Percentiles rank a stretch among this genome's conserved stretches.
Conservation (phyloP, 1,140 invertebrate genomes). For the honey bee (Apis mellifera) region DNA sequence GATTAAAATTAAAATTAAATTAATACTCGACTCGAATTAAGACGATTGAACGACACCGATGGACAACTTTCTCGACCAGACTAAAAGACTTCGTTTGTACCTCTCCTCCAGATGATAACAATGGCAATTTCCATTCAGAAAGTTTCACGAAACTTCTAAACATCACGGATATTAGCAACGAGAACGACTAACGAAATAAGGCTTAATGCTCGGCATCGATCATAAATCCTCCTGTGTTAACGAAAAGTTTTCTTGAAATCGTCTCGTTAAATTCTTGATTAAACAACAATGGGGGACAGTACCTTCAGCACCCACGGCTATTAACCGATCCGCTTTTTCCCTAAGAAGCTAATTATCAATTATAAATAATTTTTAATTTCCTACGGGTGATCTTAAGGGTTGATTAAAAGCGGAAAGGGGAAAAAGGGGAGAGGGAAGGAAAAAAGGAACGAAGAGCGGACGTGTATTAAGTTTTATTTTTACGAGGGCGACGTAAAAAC, state of each 20-base stretch:
- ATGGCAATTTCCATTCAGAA: constrained; percentile 15
- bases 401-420: constrained; percentile 63
- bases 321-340: constrained; percentile 42
- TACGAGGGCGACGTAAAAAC: constrained; percentile 51
- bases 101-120: neutral
- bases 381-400: constrained; percentile 60
- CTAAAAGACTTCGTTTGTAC: constrained; percentile 11
- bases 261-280: constrained; percentile 61
- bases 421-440: too few relatives aligned
- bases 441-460: constrained; percentile 33
- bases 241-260: constrained; percentile 55
- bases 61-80: neutral
- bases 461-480: constrained; percentile 71
- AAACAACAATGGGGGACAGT: constrained; percentile 39
- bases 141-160: neutral
- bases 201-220: constrained; percentile 46
- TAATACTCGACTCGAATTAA: neutral
- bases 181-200: constrained; percentile 14
- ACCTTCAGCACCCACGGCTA: neutral
- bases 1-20: constrained; percentile 11
- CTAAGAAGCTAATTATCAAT: constrained; percentile 69
- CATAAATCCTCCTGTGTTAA: constrained; percentile 31
- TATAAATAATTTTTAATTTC: constrained; percentile 72
- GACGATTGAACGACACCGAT: constrained; percentile 1
- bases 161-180: constrained; percentile 35